Percentiles rank a stretch among this genome's conserved stretches.
Conservation (phyloP, 2,797 vertebrate species). For the Malurus leucopterus region DNA sequence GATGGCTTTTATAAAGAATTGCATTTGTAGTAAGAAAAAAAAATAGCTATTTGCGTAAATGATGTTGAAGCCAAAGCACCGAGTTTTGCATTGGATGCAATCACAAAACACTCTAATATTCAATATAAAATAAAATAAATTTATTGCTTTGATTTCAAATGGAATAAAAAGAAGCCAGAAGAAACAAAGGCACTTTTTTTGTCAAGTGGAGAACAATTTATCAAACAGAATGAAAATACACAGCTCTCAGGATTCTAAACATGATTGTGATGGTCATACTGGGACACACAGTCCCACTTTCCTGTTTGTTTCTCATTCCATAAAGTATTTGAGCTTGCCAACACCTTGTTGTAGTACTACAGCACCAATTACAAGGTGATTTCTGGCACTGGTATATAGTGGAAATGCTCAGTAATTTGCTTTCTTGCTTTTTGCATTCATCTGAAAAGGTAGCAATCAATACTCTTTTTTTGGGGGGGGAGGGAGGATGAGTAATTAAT, state of each 20-base stretch:
- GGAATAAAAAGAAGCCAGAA: background rate
- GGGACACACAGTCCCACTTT: background rate
- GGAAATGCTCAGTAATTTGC: background rate
- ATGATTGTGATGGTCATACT: background rate
- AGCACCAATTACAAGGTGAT: background rate
- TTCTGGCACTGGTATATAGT: fast-evolving
- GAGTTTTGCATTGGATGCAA: background rate
- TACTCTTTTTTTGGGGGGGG: background rate
- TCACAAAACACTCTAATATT: background rate
- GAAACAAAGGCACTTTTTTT: background rate
- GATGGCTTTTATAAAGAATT: constrained; percentile 11
- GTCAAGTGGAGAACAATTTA: background rate
- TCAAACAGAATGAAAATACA: background rate
- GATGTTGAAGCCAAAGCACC: background rate
- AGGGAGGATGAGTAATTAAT: background rate
- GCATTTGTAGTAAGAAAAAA: background rate
- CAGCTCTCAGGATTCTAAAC: background rate
- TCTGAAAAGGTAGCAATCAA: background rate
- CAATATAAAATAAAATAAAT: background rate
- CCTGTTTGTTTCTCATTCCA: background rate
- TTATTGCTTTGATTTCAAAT: background rate
- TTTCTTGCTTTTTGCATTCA: background rate
- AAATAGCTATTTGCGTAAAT: background rate
- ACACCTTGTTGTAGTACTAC: background rate
- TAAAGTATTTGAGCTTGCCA: background rate